These are phyloP conservation scores for Oligia strigilis DNA, from an alignment of 2,888 invertebrate genomes.

Conservation along the genomic window DNA sequence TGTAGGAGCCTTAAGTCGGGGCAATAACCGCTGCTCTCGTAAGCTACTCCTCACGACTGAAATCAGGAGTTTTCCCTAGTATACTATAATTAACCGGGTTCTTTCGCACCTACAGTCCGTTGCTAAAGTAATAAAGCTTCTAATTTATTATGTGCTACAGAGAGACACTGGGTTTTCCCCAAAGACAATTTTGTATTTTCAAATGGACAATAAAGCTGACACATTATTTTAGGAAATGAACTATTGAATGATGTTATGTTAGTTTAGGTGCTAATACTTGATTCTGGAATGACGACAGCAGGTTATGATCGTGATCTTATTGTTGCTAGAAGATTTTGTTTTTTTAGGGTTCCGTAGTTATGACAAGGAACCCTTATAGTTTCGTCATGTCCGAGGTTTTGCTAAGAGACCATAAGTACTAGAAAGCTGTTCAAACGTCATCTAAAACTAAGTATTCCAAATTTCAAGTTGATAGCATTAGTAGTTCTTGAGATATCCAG, in stretches of 20 bases:
- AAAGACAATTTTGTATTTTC: constrained; percentile 35
- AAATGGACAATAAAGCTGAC: constrained; percentile 9
- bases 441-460: too few species aligned
- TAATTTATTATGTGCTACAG: constrained; percentile 51
- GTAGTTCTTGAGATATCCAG: too few species aligned
- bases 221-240: constrained; percentile 10
- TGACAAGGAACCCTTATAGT: too few species aligned
- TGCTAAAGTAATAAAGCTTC: constrained; percentile 31
- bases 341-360: too few species aligned
- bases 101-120: constrained; percentile 31
- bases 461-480: too few species aligned
- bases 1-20: background rate
- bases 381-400: too few species aligned
- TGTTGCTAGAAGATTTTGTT: background rate
- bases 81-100: constrained; percentile 47
- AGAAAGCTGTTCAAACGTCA: too few species aligned
- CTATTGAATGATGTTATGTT: background rate
- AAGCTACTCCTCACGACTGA: background rate
- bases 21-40: background rate
- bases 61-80: constrained; percentile 14
- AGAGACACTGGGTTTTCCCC: constrained; percentile 41
- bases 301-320: background rate
- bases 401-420: too few species aligned
- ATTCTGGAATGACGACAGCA: background rate
- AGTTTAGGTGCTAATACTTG: background rate